These are phyloP conservation scores for Motacilla tschutschensis DNA, from an alignment of 2,113 vertebrate species.

Conservation along the genomic window DNA sequence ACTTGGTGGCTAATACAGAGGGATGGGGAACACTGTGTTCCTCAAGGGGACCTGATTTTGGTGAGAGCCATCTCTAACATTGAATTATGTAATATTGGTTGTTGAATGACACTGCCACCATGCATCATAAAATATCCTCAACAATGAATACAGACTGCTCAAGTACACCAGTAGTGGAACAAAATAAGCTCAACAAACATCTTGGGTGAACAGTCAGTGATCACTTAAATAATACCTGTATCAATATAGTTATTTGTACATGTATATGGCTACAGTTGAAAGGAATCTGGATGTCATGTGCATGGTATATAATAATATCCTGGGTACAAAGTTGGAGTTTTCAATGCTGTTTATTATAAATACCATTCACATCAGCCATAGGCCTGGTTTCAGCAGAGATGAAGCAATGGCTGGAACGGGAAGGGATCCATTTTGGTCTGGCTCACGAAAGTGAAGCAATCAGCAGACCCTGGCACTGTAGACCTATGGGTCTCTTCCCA, in stretches of 20 bases:
- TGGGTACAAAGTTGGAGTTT: neutral
- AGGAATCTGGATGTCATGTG: neutral
- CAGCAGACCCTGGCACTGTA: neutral
- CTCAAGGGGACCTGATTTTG: neutral
- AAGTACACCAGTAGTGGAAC: neutral
- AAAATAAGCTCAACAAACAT: neutral
- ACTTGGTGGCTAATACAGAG: neutral
- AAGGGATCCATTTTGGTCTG: neutral
- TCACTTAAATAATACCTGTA: neutral
- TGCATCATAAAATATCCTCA: neutral
- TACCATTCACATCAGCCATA: neutral
- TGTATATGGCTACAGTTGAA: neutral
- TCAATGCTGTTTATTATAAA: neutral
- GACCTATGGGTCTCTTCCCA: neutral
- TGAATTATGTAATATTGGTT: neutral
- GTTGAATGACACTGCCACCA: neutral
- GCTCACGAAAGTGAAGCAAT: neutral
- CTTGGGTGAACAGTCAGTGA: neutral
- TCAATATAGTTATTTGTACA: neutral
- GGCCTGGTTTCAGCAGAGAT: neutral
- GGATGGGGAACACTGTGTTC: too few relatives aligned
- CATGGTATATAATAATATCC: neutral
- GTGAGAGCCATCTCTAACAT: neutral
- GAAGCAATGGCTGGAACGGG: neutral
- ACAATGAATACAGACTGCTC: neutral